Conservation (phyloP, 1,140 invertebrate genomes). For the Formica exsecta region DNA sequence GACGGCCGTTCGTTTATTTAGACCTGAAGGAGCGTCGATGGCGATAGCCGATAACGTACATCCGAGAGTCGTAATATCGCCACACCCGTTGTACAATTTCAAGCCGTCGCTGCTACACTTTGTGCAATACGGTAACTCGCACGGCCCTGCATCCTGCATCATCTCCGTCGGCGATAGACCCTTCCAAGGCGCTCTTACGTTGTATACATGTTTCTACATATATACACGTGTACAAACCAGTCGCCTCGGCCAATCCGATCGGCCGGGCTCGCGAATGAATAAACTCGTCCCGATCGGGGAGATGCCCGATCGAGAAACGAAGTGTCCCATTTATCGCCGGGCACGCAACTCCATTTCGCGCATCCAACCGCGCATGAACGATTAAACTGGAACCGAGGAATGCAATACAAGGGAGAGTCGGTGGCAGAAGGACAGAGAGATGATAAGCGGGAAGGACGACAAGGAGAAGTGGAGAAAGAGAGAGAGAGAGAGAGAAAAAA, state of each 20-base stretch:
- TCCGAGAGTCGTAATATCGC: constrained; percentile 43
- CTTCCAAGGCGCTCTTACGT: background rate
- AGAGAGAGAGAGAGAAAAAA: background rate
- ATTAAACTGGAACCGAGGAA: constrained; percentile 58
- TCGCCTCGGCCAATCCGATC: constrained; percentile 50
- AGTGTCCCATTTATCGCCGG: constrained; percentile 65
- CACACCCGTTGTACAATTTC: constrained; percentile 32
- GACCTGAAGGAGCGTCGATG: background rate
- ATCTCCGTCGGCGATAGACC: constrained; percentile 32
- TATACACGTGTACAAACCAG: constrained; percentile 55
- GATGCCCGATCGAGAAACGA: constrained; percentile 67
- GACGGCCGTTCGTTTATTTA: background rate
- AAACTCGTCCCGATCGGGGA: constrained; percentile 64
- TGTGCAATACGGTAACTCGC: constrained; percentile 37
- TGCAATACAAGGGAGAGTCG: constrained; percentile 21
- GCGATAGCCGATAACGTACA: constrained; percentile 7
- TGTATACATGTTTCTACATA: background rate
- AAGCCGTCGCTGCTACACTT: constrained; percentile 32
- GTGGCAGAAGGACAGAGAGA: background rate
- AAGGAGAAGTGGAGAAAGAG: background rate
- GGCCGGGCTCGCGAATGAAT: constrained; percentile 48
- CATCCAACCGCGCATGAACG: constrained; percentile 42
- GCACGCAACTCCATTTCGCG: constrained; percentile 52
- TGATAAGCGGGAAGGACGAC: background rate
- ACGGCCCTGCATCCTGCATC: constrained; percentile 2